Evolutionary conservation across 2,113 vertebrate genomes (phyloP), one percentile per base, ranked within the genome.

Genomic region (Osmerus eperlanus): DNA sequence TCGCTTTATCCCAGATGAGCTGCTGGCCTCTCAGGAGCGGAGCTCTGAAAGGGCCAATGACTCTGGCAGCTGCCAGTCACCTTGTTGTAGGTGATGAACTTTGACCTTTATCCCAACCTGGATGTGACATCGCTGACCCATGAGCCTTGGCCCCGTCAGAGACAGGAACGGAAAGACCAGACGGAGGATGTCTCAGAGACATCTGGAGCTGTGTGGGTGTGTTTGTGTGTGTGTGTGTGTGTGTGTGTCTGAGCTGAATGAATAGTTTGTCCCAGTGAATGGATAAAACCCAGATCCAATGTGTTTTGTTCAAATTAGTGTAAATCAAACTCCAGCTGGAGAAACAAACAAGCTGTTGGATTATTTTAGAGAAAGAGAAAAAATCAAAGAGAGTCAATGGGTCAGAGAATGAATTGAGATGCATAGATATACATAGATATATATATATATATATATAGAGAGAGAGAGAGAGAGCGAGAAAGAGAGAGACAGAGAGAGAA

Each of bases 71-170:
- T 78, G 72, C 36, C 29, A 15, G 19, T 47, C 1, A 32, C 41
- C 1, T 13, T 68, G 32, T 3, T 25, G 16, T 47, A 47, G 41
- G 41, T 47, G 41, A 47, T 47, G 18, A 72, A 73, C 59, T 78
- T 65, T 77, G 52, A 75, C 53, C 56, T 61, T 11, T 51, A 51
- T 6, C 32, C 55, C 76, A 12, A 60, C 41, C 61, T 3, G 6
- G 75, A 75, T 32, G 47, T 60, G 66, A 66, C 51, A 64, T 61
- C 51, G 61, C 47, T 67, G 53, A 79, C 67, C 67, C 21, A 21
- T 16, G 51, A n/a, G 54, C 64, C 56, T 18, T 62, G 69, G 14
- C 3, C 21, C 5, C 19, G 11, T 6, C 32, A 65, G 19, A 59
- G 76, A 65, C 59, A 23, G 21, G 76, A 47, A 47, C 7, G 41